Conservation (phyloP, 2,888 invertebrate genomes). For the Leucania comma region DNA sequence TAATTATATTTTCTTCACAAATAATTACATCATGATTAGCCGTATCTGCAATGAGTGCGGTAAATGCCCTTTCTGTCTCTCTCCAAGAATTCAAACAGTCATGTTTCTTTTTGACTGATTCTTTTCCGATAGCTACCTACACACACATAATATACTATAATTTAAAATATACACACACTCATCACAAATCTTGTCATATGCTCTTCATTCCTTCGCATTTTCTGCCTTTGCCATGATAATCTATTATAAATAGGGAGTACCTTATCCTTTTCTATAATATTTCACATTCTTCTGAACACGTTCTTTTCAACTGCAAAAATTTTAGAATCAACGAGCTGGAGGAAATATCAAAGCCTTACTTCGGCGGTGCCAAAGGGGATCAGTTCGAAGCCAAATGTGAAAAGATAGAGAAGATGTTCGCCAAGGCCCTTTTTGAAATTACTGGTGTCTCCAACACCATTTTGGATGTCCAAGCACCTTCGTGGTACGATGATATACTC, state of each 20-base stretch:
- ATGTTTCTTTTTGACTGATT: no score
- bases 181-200: no score
- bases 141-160: no score
- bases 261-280: no score
- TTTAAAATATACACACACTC: no score
- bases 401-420: constrained; percentile 94
- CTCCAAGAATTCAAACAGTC: neutral
- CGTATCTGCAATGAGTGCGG: neutral
- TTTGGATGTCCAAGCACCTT: constrained; percentile 94
- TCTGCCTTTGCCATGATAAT: no score
- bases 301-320: neutral
- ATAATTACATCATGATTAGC: neutral
- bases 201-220: no score
- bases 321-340: constrained; percentile 93
- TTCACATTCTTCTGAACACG: no score
- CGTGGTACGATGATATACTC: constrained; percentile 95
- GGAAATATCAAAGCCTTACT: constrained; percentile 92
- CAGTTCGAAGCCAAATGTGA: constrained; percentile 93
- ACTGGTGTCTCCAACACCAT: constrained; percentile 92
- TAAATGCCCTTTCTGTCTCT: neutral
- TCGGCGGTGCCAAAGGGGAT: constrained; percentile 93
- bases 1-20: neutral
- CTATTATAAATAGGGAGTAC: no score
- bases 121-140: no score
- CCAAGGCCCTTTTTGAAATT: constrained; percentile 91